A percentile compares a stretch with the other conserved stretches of the same genome.
Evolutionary conservation across 2,113 vertebrate genomes (phyloP).

Genomic region (Psittacula cyanocephala): DNA sequence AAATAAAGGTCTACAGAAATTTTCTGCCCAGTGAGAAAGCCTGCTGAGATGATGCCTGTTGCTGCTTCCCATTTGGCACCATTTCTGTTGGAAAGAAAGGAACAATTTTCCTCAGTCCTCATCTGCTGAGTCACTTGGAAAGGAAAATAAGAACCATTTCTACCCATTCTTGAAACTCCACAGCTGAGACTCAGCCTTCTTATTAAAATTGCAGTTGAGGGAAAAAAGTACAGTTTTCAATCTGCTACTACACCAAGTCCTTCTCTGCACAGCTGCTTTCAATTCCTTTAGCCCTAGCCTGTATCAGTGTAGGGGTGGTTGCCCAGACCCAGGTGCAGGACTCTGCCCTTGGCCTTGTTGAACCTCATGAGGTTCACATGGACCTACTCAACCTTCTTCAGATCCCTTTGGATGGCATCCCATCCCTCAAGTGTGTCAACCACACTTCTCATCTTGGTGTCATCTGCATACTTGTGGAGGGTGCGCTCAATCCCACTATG

Average conservation of each 20-base stretch:
- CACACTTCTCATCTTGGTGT: background rate
- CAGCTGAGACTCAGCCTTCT: background rate
- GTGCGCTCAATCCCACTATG: background rate
- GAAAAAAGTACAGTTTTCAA: background rate
- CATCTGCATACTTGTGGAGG: background rate
- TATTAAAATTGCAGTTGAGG: background rate
- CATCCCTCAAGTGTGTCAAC: background rate
- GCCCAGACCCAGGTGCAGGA: background rate
- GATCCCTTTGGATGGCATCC: background rate
- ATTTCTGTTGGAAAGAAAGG: background rate
- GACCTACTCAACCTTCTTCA: background rate
- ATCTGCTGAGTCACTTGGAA: background rate
- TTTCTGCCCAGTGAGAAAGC: background rate
- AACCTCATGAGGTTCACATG: background rate
- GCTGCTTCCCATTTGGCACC: background rate
- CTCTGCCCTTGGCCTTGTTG: background rate
- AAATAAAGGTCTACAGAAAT: background rate
- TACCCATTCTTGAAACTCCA: background rate
- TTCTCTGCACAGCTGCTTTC: background rate
- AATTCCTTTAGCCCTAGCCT: background rate
- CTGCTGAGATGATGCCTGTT: background rate
- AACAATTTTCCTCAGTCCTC: background rate
- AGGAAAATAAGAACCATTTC: background rate
- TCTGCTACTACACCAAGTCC: background rate
- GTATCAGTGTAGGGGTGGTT: background rate